These are phyloP conservation scores for Harpagus bidentatus DNA, from an alignment of 2,113 vertebrate genomes.

Conservation along the genomic window DNA sequence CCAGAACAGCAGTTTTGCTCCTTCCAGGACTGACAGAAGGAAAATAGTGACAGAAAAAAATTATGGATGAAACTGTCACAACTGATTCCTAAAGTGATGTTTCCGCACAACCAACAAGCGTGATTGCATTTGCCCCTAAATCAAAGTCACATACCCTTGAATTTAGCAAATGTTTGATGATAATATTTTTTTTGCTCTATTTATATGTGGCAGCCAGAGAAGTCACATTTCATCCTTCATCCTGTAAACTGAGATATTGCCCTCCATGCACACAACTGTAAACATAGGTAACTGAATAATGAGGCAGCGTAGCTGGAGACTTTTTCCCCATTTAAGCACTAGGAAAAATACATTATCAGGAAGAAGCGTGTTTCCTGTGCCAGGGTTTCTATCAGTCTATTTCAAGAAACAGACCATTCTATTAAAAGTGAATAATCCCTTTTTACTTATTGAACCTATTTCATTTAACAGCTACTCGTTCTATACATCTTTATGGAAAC, in stretches of 20 bases:
- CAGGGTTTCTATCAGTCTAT: neutral
- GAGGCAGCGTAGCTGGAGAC: neutral
- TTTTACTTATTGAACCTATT: neutral
- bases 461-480: neutral
- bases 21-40: neutral
- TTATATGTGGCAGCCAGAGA: neutral
- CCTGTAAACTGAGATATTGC: neutral
- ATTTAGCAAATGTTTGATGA: neutral
- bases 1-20: neutral
- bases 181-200: neutral
- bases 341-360: neutral
- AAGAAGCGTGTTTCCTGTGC: neutral
- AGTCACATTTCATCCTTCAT: neutral
- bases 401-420: neutral
- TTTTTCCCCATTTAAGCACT: neutral
- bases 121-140: neutral
- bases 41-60: neutral
- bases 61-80: neutral
- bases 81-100: neutral
- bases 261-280: fast-evolving
- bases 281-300: fast-evolving
- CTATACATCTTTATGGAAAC: neutral
- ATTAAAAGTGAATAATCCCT: neutral
- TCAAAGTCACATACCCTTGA: neutral
- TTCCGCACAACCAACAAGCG: neutral